These are phyloP conservation scores for Sparus aurata DNA, from an alignment of 2,797 vertebrate species.

Conservation along the genomic window DNA sequence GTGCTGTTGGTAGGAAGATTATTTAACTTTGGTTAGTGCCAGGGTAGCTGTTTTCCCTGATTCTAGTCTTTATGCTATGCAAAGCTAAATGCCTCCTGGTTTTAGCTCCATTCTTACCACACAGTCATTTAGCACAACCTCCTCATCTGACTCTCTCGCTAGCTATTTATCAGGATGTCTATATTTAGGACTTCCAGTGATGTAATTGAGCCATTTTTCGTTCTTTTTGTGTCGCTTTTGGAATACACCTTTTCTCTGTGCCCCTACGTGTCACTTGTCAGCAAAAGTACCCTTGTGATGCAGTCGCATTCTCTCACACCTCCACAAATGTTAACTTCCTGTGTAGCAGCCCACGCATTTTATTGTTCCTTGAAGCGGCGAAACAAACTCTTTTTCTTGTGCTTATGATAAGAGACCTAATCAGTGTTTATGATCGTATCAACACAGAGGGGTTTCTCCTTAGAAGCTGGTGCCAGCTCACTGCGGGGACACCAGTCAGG, in stretches of 20 bases:
- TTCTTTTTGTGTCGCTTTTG: neutral
- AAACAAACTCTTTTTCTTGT: conserved; percentile 39
- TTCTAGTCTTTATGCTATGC: neutral
- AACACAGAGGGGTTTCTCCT: conserved; percentile 32
- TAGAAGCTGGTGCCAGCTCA: conserved; percentile 49
- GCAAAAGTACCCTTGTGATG: neutral
- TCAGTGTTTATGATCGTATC: conserved; percentile 58
- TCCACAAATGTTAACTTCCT: conserved; percentile 34
- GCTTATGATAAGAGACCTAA: conserved; percentile 31
- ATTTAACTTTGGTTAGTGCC: no score
- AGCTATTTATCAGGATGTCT: neutral
- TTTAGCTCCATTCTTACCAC: no score
- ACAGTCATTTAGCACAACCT: neutral
- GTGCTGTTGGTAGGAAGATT: no score
- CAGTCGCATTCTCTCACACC: conserved; percentile 4
- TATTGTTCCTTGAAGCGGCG: conserved; percentile 48
- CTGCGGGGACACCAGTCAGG: conserved; percentile 30
- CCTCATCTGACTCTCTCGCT: neutral
- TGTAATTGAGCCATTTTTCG: neutral
- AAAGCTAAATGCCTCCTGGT: neutral
- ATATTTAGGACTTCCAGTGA: no score
- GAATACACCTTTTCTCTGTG: neutral
- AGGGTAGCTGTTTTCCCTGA: neutral
- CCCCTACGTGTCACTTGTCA: neutral
- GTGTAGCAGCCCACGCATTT: conserved; percentile 11